These are phyloP conservation scores for Papilio polyxenes DNA, from an alignment of 1,140 invertebrate species.

Conservation along the genomic window DNA sequence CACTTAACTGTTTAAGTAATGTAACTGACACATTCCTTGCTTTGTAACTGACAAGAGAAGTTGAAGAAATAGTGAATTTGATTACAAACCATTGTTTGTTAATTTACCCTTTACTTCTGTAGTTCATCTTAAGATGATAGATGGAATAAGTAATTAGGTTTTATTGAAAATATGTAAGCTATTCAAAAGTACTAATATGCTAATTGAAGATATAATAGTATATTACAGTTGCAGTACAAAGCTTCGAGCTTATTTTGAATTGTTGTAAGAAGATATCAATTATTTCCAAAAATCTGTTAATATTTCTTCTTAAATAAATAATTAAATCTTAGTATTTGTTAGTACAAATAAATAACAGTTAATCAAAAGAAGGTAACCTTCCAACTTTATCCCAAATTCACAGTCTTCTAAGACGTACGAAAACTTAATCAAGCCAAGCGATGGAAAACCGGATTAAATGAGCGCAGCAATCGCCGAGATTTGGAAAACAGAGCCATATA, in stretches of 20 bases:
- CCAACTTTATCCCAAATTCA: constrained; percentile 32
- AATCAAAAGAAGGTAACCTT: constrained; percentile 14
- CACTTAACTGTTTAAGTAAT: background rate
- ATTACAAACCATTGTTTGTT: background rate
- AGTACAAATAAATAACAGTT: constrained; percentile 3
- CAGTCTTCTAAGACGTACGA: constrained; percentile 24
- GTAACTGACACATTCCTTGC: background rate
- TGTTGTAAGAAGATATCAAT: too few relatives aligned
- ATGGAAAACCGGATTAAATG: constrained; percentile 37
- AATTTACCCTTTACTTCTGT: too few relatives aligned
- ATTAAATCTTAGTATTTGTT: background rate
- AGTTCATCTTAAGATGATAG: too few relatives aligned
- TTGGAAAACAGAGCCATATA: constrained; percentile 38
- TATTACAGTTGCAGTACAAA: too few relatives aligned
- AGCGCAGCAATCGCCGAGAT: constrained; percentile 35
- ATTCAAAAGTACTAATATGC: too few relatives aligned
- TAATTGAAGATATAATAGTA: too few relatives aligned
- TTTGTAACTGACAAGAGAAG: background rate
- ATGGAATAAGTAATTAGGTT: too few relatives aligned
- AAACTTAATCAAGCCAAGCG: constrained; percentile 36
- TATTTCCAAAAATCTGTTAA: too few relatives aligned
- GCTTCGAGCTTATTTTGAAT: too few relatives aligned
- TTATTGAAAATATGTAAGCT: too few relatives aligned
- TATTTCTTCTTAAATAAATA: too few relatives aligned
- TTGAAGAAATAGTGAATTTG: background rate